These are phyloP conservation scores for Creontiades dilutus DNA, from an alignment of 2,888 invertebrate genomes.

Conservation along the genomic window DNA sequence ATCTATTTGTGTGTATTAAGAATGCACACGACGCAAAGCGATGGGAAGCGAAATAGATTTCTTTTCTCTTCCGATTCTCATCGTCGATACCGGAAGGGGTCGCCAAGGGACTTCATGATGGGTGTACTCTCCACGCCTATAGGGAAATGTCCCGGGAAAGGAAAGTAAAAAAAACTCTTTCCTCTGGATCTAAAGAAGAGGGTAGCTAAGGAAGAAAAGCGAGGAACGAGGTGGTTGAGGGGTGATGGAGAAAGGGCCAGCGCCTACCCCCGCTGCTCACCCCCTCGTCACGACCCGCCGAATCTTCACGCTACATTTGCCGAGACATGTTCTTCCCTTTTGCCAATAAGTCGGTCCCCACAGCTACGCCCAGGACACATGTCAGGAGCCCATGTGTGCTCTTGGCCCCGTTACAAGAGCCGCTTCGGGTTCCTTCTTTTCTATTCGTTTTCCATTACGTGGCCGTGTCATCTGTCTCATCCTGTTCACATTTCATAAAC, in stretches of 20 bases:
- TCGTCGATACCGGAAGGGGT: slow-evolving; percentile 27
- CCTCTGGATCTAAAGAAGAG: neutral
- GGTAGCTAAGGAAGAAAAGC: neutral
- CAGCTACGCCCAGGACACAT: neutral
- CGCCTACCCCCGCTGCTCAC: neutral
- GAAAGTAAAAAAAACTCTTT: neutral
- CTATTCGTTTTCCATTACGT: slow-evolving; percentile 27
- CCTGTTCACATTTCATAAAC: no score
- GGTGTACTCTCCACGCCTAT: slow-evolving; percentile 28
- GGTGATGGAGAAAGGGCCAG: slow-evolving; percentile 9
- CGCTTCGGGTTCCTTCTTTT: neutral
- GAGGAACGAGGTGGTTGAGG: neutral
- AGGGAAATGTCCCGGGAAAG: slow-evolving; percentile 11
- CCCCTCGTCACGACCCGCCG: neutral
- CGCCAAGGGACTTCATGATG: slow-evolving; percentile 12
- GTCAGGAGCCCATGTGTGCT: neutral
- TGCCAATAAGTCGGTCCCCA: slow-evolving; percentile 27
- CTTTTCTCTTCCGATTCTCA: slow-evolving; percentile 6
- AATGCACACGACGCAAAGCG: neutral
- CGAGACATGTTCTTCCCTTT: slow-evolving; percentile 28
- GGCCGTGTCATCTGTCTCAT: neutral
- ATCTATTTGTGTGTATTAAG: neutral
- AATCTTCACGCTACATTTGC: slow-evolving; percentile 42
- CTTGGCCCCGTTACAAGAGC: neutral
- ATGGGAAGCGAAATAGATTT: slow-evolving; percentile 5